Base-by-base conservation (phyloP, 2,797 vertebrate genomes). In the Euphonia xanthogaster region DNA sequence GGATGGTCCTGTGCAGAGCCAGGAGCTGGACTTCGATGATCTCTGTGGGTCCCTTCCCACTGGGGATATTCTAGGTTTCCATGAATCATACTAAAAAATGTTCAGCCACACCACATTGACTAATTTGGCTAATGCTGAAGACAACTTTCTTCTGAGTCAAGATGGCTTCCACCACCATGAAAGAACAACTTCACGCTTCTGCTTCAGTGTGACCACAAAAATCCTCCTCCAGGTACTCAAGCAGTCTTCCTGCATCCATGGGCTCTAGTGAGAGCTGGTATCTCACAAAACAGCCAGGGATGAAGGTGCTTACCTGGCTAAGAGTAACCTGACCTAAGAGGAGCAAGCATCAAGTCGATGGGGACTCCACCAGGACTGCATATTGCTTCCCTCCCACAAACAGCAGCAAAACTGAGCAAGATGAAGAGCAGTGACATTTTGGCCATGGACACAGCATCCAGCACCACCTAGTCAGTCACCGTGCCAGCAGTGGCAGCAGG, bases 261-360 rank as follows among this genome's bases (percentile, higher is more conserved):
- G 89, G 50, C 17, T 73, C 53, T 13, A 63, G 14, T 0, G 12
- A 80, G 31, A 54, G 5, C 30, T 44, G 40, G 37, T 11, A 67
- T 20, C 8, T 67, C 65, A 39, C 2, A 1, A 9, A 42, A 53
- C 27, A 78, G 48, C 44, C 8, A 58, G 61, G 10, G 6, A 62
- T 21, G 53, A 71, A 71, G 67, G 30, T 48, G 25, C 28, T 71
- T 14, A 78, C 37, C 57, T 27, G 58, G 13, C 33, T 55, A 63
- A 57, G 20, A 74, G n/a, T 37, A 73, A 66, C 15, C 23, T 40
- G 31, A 51, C 27, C 28, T 13, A 71, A 82, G 9, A 80, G 45
- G 11, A 63, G 11, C 9, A 1, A 67, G 10, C 72, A 87, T 31
- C 50, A 44, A 57, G 30, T 67, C 0, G 0, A 48, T 5, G 13